Conservation (phyloP, 2,113 vertebrate species). For the Xenopus laevis region DNA sequence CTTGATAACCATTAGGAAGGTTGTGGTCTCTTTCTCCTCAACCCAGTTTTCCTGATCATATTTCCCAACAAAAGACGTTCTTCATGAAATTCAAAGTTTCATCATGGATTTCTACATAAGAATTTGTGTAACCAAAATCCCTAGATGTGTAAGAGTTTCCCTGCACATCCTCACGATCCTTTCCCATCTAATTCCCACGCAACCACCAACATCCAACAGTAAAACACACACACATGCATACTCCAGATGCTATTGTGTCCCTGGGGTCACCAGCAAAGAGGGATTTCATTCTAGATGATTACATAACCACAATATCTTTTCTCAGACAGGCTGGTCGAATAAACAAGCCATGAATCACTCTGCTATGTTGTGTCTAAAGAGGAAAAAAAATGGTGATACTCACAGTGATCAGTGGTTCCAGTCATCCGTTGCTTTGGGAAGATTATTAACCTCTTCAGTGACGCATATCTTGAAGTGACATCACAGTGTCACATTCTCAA, state of each 20-base stretch:
- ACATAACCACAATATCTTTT: conserved; percentile 36
- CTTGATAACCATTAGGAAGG: no score
- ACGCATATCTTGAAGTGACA: no score
- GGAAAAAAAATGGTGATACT: neutral
- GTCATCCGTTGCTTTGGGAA: no score
- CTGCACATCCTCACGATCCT: neutral
- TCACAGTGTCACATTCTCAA: no score
- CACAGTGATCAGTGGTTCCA: neutral
- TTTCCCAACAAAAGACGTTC: no score
- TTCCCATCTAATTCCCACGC: conserved; percentile 20
- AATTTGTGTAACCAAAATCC: neutral
- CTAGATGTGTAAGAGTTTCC: conserved; percentile 10
- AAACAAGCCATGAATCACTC: conserved; percentile 15
- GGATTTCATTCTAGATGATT: conserved; percentile 26
- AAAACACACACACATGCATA: neutral
- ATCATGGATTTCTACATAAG: no score
- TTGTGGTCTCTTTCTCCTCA: no score
- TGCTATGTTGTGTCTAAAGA: neutral
- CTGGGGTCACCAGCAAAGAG: conserved; percentile 7
- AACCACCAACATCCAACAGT: conserved; percentile 10
- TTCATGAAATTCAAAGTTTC: no score
- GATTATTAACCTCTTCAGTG: no score
- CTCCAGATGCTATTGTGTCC: conserved; percentile 30
- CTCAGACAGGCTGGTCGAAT: neutral
- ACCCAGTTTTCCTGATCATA: no score